Conservation (phyloP, 2,113 vertebrate genomes). For the Circaetus gallicus region DNA sequence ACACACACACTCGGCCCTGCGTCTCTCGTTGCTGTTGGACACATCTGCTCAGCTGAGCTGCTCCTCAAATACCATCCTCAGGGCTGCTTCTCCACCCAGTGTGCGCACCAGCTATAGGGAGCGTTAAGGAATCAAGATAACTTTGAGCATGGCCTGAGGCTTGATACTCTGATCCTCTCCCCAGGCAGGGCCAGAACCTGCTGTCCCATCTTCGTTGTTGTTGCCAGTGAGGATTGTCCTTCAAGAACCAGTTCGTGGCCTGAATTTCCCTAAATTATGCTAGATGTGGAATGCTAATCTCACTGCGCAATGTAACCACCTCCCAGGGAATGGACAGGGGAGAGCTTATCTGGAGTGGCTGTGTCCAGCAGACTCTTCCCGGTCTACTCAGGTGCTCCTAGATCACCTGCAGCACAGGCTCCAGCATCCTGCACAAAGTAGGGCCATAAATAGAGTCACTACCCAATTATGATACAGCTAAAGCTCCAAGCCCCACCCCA, state of each 20-base stretch:
- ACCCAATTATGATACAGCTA: neutral
- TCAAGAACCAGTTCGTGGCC: neutral
- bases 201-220: neutral
- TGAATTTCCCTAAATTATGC: neutral
- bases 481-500: neutral
- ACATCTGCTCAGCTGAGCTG: neutral
- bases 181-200: neutral
- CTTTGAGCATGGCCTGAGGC: neutral
- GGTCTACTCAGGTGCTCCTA: neutral
- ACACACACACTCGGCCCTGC: neutral
- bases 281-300: neutral
- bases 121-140: neutral
- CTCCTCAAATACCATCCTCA: neutral
- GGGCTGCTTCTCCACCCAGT: neutral
- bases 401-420: neutral
- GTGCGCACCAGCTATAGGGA: neutral
- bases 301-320: no score
- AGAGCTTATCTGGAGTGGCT: neutral
- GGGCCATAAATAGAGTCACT: accelerated
- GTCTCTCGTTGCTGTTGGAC: neutral
- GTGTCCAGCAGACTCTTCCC: neutral
- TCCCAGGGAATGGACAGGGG: neutral
- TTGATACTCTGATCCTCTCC: neutral
- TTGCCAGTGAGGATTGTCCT: neutral
- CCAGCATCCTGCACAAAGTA: neutral